These are phyloP conservation scores for Pavo muticus DNA, from an alignment of 2,113 vertebrate genomes.

Conservation along the genomic window DNA sequence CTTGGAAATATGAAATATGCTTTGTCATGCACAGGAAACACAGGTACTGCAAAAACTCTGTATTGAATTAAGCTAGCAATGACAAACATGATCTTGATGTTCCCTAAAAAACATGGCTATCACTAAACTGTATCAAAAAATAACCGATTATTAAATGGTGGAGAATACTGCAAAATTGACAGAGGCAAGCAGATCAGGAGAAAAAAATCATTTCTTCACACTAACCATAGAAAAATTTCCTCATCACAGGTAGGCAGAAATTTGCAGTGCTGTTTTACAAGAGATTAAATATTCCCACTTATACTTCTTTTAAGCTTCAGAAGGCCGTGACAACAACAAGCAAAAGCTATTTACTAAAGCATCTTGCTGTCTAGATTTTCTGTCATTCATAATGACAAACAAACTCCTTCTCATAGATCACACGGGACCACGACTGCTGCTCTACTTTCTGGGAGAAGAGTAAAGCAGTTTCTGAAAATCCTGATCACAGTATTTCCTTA, in stretches of 20 bases:
- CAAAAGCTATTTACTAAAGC: background rate
- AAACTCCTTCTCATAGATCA: background rate
- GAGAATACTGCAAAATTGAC: background rate
- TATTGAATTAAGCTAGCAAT: background rate
- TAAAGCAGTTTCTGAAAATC: background rate
- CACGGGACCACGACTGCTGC: rapidly evolving
- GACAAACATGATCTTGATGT: background rate
- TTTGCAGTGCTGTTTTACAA: background rate
- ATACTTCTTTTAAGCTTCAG: background rate
- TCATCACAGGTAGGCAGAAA: background rate
- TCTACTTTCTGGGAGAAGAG: background rate
- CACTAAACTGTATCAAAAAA: background rate
- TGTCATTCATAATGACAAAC: background rate
- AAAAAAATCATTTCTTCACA: background rate
- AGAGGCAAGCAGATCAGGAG: background rate
- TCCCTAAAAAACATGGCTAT: background rate
- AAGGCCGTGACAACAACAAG: background rate
- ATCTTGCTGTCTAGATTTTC: background rate
- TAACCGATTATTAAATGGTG: background rate
- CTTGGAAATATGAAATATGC: background rate
- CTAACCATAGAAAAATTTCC: background rate
- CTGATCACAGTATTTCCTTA: background rate
- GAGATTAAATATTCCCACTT: background rate
- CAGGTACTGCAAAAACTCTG: background rate
- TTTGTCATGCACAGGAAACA: background rate